Conservation (phyloP, 2,888 invertebrate genomes). For the Leptogaster cylindrica region DNA sequence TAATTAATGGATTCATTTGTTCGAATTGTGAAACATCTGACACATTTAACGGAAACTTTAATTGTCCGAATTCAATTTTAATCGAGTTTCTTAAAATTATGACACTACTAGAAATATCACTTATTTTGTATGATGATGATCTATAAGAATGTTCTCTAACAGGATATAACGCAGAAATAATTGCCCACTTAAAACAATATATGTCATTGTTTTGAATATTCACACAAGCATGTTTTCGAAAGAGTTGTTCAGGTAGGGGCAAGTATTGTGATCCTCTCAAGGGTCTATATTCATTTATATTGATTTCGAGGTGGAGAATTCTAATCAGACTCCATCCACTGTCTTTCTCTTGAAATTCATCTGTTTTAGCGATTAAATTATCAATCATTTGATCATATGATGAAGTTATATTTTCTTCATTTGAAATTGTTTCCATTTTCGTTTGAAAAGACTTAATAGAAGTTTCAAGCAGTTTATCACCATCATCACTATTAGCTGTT, state of each 20-base stretch:
- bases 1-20: background rate
- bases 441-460: background rate
- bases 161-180: background rate
- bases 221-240: too few relatives aligned
- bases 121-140: too few relatives aligned
- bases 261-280: too few relatives aligned
- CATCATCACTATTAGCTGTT: background rate
- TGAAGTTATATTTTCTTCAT: too few relatives aligned
- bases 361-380: background rate
- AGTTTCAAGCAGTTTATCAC: background rate
- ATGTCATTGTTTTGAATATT: background rate
- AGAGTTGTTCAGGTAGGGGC: too few relatives aligned
- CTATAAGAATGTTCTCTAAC: background rate
- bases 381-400: too few relatives aligned
- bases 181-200: background rate
- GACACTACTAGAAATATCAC: too few relatives aligned
- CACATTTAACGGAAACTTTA: background rate
- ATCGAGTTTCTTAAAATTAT: background rate
- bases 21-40: background rate
- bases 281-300: too few relatives aligned
- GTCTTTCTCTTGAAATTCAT: background rate
- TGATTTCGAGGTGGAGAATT: too few relatives aligned
- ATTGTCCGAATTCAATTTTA: background rate
- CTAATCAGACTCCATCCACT: too few relatives aligned
- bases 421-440: too few relatives aligned